Conservation (phyloP, 2,797 vertebrate species). For the Danio choprae region DNA sequence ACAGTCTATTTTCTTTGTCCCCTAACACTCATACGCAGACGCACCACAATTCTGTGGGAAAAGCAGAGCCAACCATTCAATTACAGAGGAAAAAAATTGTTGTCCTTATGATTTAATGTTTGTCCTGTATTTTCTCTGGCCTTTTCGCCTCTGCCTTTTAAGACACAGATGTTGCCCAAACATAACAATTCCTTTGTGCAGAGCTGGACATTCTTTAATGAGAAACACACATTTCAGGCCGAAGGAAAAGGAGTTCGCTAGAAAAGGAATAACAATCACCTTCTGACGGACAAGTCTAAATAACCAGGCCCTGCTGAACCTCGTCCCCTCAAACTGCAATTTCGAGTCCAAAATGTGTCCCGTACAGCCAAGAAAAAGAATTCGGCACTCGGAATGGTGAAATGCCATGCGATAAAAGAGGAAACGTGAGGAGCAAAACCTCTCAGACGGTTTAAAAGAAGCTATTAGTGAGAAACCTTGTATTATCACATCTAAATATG, state of each 20-base stretch:
- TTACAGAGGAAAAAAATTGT: slow-evolving; percentile 53
- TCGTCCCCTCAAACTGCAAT: neutral
- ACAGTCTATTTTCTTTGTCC: slow-evolving; percentile 22
- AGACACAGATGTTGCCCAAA: slow-evolving; percentile 70
- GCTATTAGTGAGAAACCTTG: slow-evolving; percentile 12
- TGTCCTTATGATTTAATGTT: slow-evolving; percentile 57
- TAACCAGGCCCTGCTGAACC: slow-evolving; percentile 25
- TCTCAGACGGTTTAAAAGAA: slow-evolving; percentile 27
- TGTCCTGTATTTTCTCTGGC: slow-evolving; percentile 55
- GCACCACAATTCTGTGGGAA: slow-evolving; percentile 38
- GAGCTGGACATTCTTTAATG: slow-evolving; percentile 52
- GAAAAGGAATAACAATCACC: slow-evolving; percentile 43
- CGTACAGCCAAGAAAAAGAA: neutral
- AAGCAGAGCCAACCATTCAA: slow-evolving; percentile 47
- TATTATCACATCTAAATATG: slow-evolving; percentile 46
- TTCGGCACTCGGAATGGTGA: neutral
- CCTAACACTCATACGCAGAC: slow-evolving; percentile 9
- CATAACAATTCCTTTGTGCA: slow-evolving; percentile 53
- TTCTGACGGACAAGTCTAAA: slow-evolving; percentile 27
- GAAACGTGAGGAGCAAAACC: slow-evolving; percentile 32
- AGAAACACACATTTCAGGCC: slow-evolving; percentile 57
- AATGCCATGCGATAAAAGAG: neutral
- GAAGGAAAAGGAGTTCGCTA: slow-evolving; percentile 26
- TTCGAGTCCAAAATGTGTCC: slow-evolving; percentile 8
- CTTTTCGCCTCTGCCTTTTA: slow-evolving; percentile 41